Evolutionary conservation across 1,140 invertebrate species (phyloP), one percentile per base, ranked within the genome.

Genomic region (Scaptomyza pallida): DNA sequence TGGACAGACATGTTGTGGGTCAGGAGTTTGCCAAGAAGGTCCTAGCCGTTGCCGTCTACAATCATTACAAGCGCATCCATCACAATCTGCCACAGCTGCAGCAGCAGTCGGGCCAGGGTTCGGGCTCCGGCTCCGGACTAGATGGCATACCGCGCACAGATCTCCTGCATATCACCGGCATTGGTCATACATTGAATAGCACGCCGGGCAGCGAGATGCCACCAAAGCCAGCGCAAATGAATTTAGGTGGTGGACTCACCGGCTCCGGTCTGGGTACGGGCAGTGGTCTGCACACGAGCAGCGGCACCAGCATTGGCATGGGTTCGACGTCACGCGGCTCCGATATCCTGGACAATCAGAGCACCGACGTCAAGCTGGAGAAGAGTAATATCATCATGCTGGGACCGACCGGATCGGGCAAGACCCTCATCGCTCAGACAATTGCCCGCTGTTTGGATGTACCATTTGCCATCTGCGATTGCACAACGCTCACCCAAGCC

Each of bases 401-500:
- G 2, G 99, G 99, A 13, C 98, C 99, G 19, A 99, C 98, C 13
- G 99, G 99, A 52, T 99, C 97, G 78, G 98, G 98, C 94, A 99
- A 99, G 93, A 99, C 99, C 0, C 93, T 99, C 12, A 92, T 99
- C 44, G 99, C 98, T 15, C 98, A 99, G 93, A 99, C 98, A 15
- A 96, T 99, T 89, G 99, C 99, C 21, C 95, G 96, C 82, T 97
- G 96, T 91, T 92, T 97, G 70, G 98, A 99, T 92, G 99, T 99
- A 47, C 99, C 99, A 43, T 99, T 99, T 93, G 99, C 98, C 2
- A 99, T 99, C 83, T 99, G 98, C 93, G 99, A 99, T 94, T 99
- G 99, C 92, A 99, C 99, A 1, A 99, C 98, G 15, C 93, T 99
- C 35, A 99, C 99, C 6, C 98, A 99, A 93, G 99, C 99, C 26